Conservation (phyloP, 2,797 vertebrate species). For the Streptopelia turtur region DNA sequence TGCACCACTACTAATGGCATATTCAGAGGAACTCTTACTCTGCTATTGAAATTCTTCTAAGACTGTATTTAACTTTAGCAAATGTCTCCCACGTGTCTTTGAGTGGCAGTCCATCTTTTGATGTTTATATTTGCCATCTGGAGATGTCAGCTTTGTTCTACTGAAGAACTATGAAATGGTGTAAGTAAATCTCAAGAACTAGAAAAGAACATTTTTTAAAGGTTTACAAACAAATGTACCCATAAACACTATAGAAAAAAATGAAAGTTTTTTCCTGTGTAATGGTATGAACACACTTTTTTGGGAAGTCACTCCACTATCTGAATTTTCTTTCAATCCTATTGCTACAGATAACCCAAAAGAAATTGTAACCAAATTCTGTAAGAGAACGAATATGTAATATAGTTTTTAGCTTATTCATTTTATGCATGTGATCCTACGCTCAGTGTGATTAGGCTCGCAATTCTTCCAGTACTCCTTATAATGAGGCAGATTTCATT, state of each 20-base stretch:
- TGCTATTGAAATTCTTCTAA: constrained; percentile 15
- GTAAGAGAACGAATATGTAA: neutral
- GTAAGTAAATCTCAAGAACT: constrained; percentile 24
- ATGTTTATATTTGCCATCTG: constrained; percentile 69
- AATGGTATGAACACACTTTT: neutral
- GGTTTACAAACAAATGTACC: constrained; percentile 31
- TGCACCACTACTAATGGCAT: neutral
- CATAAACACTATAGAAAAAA: constrained; percentile 15
- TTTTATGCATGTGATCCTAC: neutral
- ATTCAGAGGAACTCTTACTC: constrained; percentile 10
- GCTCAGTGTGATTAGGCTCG: neutral
- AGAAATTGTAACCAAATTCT: neutral
- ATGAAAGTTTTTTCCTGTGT: neutral
- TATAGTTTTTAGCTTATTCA: neutral
- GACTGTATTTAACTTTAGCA: constrained; percentile 12
- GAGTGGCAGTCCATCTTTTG: constrained; percentile 50
- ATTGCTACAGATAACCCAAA: neutral
- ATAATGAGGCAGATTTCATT: neutral
- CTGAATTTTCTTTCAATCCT: neutral
- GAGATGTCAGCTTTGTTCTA: constrained; percentile 55
- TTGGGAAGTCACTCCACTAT: neutral
- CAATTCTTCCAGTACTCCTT: neutral
- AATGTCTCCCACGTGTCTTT: constrained; percentile 53
- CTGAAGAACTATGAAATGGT: neutral
- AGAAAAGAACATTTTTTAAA: constrained; percentile 20